Conservation (phyloP, 2,888 invertebrate species). For the Heliconius hortense region DNA sequence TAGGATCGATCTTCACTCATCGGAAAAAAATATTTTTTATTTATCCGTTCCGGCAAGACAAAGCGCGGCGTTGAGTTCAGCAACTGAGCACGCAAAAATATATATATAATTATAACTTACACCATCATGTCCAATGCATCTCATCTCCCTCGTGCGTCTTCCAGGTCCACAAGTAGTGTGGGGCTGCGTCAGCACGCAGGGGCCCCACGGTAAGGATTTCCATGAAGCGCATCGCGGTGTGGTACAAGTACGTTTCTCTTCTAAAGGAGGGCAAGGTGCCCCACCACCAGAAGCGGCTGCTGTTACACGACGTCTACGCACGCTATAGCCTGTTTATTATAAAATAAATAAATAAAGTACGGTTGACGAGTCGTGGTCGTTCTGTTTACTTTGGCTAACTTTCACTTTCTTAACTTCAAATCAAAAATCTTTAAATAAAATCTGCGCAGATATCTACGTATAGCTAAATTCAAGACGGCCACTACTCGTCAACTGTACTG, state of each 20-base stretch:
- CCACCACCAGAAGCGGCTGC: constrained; percentile 79
- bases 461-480: too few species aligned
- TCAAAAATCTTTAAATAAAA: too few species aligned
- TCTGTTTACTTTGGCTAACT: too few species aligned
- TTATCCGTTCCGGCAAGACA: too few species aligned
- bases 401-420: too few species aligned
- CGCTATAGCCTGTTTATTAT: constrained; percentile 66
- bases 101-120: constrained; percentile 51
- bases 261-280: constrained; percentile 76
- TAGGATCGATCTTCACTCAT: too few species aligned
- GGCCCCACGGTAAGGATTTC: constrained; percentile 79
- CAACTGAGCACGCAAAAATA: too few species aligned
- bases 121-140: constrained; percentile 81
- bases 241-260: constrained; percentile 80
- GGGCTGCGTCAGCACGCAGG: constrained; percentile 71
- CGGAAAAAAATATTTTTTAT: too few species aligned
- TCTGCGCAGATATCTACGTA: too few species aligned
- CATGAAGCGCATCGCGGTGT: constrained; percentile 80
- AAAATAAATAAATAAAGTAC: not conserved
- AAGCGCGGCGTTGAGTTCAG: too few species aligned
- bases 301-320: constrained; percentile 70
- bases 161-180: constrained; percentile 83
- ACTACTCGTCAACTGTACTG: too few species aligned
- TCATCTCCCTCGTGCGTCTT: constrained; percentile 77
- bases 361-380: too few species aligned